Evolutionary conservation across 2,888 invertebrate genomes (phyloP).

Genomic region (Atherix ibis): DNA sequence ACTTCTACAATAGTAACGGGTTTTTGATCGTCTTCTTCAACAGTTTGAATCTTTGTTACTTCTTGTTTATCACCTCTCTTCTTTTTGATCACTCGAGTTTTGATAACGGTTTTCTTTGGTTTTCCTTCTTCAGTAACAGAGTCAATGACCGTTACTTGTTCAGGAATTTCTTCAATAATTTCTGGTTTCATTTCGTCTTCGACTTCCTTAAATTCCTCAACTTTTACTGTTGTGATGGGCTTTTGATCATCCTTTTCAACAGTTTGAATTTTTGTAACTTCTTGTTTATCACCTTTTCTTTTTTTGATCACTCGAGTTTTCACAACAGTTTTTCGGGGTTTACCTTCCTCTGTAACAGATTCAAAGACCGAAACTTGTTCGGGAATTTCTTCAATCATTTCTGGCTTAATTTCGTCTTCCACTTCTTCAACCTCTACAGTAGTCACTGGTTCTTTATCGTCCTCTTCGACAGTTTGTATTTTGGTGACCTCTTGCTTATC

Average conservation of each 20-base stretch:
- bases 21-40: slow-evolving; percentile 21
- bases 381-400: slow-evolving; percentile 19
- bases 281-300: slow-evolving; percentile 17
- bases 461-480: slow-evolving; percentile 20
- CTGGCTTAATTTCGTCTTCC: slow-evolving; percentile 12
- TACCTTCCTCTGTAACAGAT: slow-evolving; percentile 12
- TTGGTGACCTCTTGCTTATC: slow-evolving; percentile 22
- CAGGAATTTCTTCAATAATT: slow-evolving; percentile 22
- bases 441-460: slow-evolving; percentile 25
- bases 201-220: too few relatives aligned
- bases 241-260: slow-evolving; percentile 28
- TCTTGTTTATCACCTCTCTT: slow-evolving; percentile 18
- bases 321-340: slow-evolving; percentile 18
- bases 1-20: slow-evolving; percentile 23
- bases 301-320: slow-evolving; percentile 19
- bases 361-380: slow-evolving; percentile 15
- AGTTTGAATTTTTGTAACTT: slow-evolving; percentile 29
- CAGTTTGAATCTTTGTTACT: slow-evolving; percentile 21
- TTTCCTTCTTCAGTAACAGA: slow-evolving; percentile 15
- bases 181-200: slow-evolving; percentile 6
- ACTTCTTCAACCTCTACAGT: slow-evolving; percentile 22
- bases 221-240: slow-evolving; percentile 23
- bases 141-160: slow-evolving; percentile 17
- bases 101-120: slow-evolving; percentile 19
- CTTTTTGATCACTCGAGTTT: slow-evolving; percentile 19